A percentile compares a stretch with the other conserved stretches of the same genome.
phyloP scores from a whole-genome alignment of 2,113 vertebrate genomes.

The Bambusicola thoracicus region DNA sequence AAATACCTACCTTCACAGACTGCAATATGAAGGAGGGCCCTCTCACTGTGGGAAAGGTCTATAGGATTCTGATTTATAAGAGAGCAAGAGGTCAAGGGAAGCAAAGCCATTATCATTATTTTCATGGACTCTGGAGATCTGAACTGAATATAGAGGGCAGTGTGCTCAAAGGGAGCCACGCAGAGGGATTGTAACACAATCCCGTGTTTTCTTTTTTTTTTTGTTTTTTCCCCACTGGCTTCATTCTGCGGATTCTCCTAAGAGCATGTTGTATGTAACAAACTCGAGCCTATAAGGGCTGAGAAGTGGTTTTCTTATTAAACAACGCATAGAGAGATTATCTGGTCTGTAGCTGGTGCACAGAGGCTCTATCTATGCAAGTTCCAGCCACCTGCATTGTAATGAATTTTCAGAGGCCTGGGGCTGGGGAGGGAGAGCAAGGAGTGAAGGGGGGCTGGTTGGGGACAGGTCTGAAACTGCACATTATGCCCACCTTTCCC shows the following conservation, averaged over 20 bases:
- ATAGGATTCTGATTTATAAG: slow-evolving; percentile 72
- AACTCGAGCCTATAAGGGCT: slow-evolving; percentile 20
- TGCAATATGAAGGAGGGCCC: neutral
- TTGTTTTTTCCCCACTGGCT: neutral
- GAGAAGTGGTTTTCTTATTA: slow-evolving; percentile 57
- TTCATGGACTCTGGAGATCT: slow-evolving; percentile 60
- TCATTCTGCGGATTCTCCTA: slow-evolving; percentile 13
- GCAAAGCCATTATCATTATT: slow-evolving; percentile 70
- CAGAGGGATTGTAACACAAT: neutral
- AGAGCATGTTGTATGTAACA: neutral
- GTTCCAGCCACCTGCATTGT: neutral
- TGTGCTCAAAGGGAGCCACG: slow-evolving; percentile 46
- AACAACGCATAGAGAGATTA: slow-evolving; percentile 45
- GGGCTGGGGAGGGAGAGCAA: neutral
- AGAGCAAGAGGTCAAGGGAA: slow-evolving; percentile 67
- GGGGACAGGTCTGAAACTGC: neutral
- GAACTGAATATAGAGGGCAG: slow-evolving; percentile 62
- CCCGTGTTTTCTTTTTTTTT: neutral
- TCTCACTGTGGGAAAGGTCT: slow-evolving; percentile 52
- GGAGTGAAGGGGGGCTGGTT: neutral
- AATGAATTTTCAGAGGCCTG: neutral
- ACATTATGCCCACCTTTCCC: rapidly evolving
- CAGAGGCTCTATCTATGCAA: neutral
- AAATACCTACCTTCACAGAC: slow-evolving; percentile 32
- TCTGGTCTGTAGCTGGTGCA: neutral